Conservation (phyloP, 1,140 invertebrate species). For the Ctenoplectra terminalis region DNA sequence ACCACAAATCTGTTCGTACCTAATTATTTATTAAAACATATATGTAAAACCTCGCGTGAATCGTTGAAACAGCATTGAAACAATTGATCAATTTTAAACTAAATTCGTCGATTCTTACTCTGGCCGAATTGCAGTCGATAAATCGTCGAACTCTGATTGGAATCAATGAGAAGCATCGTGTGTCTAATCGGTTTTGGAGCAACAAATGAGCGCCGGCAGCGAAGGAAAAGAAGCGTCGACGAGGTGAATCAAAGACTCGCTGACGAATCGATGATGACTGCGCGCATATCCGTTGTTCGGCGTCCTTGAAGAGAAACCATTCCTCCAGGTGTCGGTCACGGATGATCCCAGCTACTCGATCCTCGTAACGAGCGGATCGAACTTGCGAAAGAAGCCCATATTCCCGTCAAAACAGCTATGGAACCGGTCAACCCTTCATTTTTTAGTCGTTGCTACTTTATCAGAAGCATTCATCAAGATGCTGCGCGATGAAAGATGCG, state of each 20-base stretch:
- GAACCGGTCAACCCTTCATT: not conserved
- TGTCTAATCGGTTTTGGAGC: slow-evolving; percentile 63
- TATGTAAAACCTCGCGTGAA: too few relatives aligned
- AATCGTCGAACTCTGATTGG: not conserved
- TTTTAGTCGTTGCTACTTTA: not conserved
- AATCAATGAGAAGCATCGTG: slow-evolving; percentile 29
- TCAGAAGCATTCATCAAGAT: not conserved
- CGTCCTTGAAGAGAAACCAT: slow-evolving; percentile 76
- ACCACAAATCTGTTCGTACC: too few relatives aligned
- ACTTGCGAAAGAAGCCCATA: slow-evolving; percentile 78
- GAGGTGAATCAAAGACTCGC: slow-evolving; percentile 60
- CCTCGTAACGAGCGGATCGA: slow-evolving; percentile 79
- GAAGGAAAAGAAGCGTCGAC: slow-evolving; percentile 34
- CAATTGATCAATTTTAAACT: not conserved
- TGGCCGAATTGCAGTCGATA: not conserved
- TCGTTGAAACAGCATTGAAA: not conserved
- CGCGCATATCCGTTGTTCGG: slow-evolving; percentile 76
- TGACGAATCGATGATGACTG: slow-evolving; percentile 77
- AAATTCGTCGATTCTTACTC: not conserved
- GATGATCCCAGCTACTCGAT: slow-evolving; percentile 75
- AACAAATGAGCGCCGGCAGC: slow-evolving; percentile 28
- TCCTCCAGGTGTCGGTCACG: slow-evolving; percentile 80
- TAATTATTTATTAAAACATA: too few relatives aligned
- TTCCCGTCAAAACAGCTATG: slow-evolving; percentile 77
- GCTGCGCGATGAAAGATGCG: not conserved